Evolutionary conservation across 2,113 vertebrate species (phyloP), one percentile per base, ranked within the genome.

Genomic region (Trinectes maculatus): DNA sequence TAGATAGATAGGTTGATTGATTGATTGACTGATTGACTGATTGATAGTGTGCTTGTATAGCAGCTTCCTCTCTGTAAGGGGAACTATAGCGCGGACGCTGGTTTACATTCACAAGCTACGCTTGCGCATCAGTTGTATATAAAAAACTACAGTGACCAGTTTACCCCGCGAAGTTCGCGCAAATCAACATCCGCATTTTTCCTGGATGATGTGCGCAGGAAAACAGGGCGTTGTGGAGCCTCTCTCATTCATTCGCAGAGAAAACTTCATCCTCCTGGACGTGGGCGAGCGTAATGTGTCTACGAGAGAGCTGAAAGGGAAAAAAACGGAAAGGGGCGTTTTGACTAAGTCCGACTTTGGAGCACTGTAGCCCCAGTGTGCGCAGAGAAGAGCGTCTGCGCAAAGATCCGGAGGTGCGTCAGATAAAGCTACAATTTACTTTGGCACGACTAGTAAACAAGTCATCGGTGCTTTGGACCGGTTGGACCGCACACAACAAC

Each of bases 201-300:
- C 61, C 39, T 53, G 65, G 75, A 85, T 83, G 90, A 86, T 83
- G 83, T 79, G 79, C 62, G 71, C 74, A 87, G 71, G 53, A 71
- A 82, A 89, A 80, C 77, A 89, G 91, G 92, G 91, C 90, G 91
- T 90, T 84, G 72, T 72, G 60, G 77, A 82, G 85, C 77, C 78
- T 80, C 77, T 64, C 69, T 71, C 85, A 89, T 90, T 91, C 89
- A 92, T 92, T 92, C 85, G 91, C 81, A 74, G 89, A 83, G 67
- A 78, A 64, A 78, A 70, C 36, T 31, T 46, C 49, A 21, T 55
- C 62, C 70, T 81, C 79, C 88, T 85, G 81, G 82, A 85, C 83
- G 77, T 28, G 82, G 75, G 49, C 22, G 64, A 47, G 51, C 54
- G 16, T 54, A 53, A 26, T 46, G 42, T 70, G 6, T 62, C 36